Percentiles rank a stretch among this genome's conserved stretches.
phyloP scores from a whole-genome alignment of 2,797 vertebrate species.

The Schizothorax lantsangensis region DNA sequence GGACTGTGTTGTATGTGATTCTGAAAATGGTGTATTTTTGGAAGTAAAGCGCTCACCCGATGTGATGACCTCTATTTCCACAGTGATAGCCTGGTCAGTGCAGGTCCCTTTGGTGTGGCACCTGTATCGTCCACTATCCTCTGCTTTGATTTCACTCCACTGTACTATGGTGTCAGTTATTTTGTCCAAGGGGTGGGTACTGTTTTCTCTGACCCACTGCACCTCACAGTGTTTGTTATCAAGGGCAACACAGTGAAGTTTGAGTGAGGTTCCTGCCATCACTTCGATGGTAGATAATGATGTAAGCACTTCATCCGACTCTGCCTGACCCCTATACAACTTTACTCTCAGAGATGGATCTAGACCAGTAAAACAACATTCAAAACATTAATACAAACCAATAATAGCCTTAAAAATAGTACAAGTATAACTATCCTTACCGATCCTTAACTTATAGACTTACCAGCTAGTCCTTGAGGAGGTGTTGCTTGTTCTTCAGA shows the following conservation, averaged over 20 bases:
- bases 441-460: background rate
- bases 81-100: slow-evolving; percentile 25
- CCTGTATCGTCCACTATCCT: slow-evolving; percentile 59
- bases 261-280: slow-evolving; percentile 47
- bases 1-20: slow-evolving; percentile 4
- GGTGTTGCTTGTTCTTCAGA: background rate
- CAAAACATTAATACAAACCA: background rate
- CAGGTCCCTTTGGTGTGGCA: slow-evolving; percentile 51
- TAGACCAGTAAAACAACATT: slow-evolving; percentile 32
- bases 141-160: slow-evolving; percentile 49
- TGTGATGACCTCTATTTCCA: slow-evolving; percentile 54
- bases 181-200: slow-evolving; percentile 6
- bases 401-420: background rate
- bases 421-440: background rate
- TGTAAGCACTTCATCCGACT: background rate
- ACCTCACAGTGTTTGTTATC: slow-evolving; percentile 32
- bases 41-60: slow-evolving; percentile 49
- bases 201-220: slow-evolving; percentile 56
- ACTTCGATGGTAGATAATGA: slow-evolving; percentile 48
- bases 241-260: slow-evolving; percentile 52
- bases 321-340: slow-evolving; percentile 30
- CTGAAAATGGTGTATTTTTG: background rate
- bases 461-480: slow-evolving; percentile 19
- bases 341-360: slow-evolving; percentile 49
- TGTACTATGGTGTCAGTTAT: slow-evolving; percentile 1